A percentile compares a stretch with the other conserved stretches of the same genome.
Evolutionary conservation across 2,113 vertebrate species (phyloP).

Genomic region (Calyptomena viridis): DNA sequence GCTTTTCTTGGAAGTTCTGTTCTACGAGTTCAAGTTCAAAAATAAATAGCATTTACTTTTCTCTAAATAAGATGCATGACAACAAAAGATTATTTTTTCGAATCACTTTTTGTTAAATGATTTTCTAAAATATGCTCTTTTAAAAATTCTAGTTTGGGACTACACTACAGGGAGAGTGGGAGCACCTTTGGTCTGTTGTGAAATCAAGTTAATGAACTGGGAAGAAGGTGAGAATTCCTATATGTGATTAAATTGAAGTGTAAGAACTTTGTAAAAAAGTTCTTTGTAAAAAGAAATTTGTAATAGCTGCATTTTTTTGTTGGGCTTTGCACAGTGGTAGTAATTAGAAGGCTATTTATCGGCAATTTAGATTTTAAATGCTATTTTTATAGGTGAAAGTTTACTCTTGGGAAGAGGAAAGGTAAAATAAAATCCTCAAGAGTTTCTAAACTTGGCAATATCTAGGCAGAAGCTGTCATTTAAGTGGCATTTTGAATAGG

Average conservation of each 20-base stretch:
- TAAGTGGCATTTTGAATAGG: background rate
- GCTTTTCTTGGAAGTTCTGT: background rate
- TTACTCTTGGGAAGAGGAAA: background rate
- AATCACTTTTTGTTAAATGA: background rate
- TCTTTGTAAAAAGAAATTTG: too few relatives aligned
- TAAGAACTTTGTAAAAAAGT: too few relatives aligned
- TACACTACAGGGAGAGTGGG: conserved; percentile 95
- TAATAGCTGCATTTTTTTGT: too few relatives aligned
- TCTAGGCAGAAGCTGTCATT: background rate
- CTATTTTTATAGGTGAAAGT: background rate
- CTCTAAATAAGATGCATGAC: background rate
- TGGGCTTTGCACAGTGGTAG: background rate
- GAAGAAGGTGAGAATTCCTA: conserved; percentile 84
- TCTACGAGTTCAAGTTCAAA: background rate
- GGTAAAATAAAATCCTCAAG: background rate
- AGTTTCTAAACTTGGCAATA: background rate
- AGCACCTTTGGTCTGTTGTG: conserved; percentile 90
- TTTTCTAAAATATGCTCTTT: background rate
- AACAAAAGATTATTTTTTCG: background rate
- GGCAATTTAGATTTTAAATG: background rate
- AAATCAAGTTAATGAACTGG: conserved; percentile 93
- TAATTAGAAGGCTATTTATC: background rate
- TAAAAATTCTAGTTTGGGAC: conserved; percentile 84
- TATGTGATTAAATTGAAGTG: background rate
- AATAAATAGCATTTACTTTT: background rate